These are phyloP conservation scores for Drosophila kanekoi DNA, from an alignment of 2,888 invertebrate genomes.

Conservation along the genomic window DNA sequence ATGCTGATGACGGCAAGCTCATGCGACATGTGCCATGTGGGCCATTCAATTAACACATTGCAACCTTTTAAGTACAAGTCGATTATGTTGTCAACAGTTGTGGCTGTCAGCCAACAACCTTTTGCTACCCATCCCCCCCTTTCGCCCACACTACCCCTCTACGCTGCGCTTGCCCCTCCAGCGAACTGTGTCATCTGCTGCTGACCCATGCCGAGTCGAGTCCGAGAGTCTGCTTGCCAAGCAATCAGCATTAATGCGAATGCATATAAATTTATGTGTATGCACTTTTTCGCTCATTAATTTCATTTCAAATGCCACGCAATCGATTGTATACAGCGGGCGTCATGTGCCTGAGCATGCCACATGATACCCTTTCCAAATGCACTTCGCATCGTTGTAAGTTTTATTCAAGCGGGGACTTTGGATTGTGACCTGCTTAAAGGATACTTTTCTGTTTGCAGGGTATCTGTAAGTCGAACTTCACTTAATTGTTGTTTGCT, in stretches of 20 bases:
- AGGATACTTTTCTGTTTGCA: not conserved
- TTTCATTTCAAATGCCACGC: constrained; percentile 42
- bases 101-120: constrained; percentile 15
- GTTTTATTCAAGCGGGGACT: too few relatives aligned
- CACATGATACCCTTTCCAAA: not conserved
- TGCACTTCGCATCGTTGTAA: too few relatives aligned
- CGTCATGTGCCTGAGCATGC: not conserved
- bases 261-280: constrained; percentile 44
- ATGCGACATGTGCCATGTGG: constrained; percentile 2
- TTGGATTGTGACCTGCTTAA: not conserved
- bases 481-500: constrained; percentile 5
- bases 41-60: constrained; percentile 71
- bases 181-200: not conserved
- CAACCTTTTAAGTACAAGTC: constrained; percentile 67
- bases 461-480: constrained; percentile 8
- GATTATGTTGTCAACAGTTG: constrained; percentile 75
- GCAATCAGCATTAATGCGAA: constrained; percentile 56
- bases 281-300: constrained; percentile 63
- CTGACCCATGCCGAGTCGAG: not conserved
- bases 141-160: not conserved
- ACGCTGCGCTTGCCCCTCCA: not conserved
- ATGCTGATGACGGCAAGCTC: not conserved
- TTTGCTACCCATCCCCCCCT: too few relatives aligned
- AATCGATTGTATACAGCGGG: not conserved
- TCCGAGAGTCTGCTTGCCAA: constrained; percentile 7